A percentile compares a stretch with the other conserved stretches of the same genome.
These are phyloP conservation scores for Eubasilissa regina DNA, from an alignment of 1,140 invertebrate genomes.

Conservation along the genomic window DNA sequence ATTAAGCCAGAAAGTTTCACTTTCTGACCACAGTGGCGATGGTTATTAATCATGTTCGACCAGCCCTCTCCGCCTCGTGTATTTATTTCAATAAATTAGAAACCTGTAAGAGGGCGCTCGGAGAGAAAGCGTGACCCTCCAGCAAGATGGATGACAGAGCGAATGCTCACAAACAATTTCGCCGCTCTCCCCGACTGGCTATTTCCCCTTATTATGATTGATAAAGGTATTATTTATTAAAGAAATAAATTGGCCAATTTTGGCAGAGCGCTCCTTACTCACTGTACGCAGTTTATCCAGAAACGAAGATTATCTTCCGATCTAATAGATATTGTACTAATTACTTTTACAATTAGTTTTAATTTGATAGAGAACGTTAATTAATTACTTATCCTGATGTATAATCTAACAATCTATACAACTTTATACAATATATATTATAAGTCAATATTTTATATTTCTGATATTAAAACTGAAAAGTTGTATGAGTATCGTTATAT, in stretches of 20 bases:
- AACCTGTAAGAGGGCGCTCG: constrained; percentile 10
- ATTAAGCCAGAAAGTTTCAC: neutral
- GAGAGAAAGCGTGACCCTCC: constrained; percentile 12
- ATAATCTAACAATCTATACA: no score
- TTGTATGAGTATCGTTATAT: no score
- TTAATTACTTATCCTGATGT: no score
- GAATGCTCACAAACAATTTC: constrained; percentile 52
- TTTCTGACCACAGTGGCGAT: neutral
- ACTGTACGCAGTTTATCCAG: constrained; percentile 14
- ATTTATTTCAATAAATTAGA: constrained; percentile 54
- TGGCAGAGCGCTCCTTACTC: constrained; percentile 11
- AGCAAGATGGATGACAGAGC: constrained; percentile 55
- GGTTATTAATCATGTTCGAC: constrained; percentile 44
- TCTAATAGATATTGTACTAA: neutral
- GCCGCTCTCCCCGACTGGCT: constrained; percentile 45
- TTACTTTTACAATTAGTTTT: neutral
- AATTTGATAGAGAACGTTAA: no score
- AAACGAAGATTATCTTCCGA: neutral
- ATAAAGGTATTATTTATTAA: constrained; percentile 59
- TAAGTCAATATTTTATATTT: no score
- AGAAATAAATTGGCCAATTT: constrained; percentile 51
- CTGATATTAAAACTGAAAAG: no score
- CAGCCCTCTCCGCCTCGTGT: constrained; percentile 14
- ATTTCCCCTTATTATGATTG: constrained; percentile 59
- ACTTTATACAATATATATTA: no score